Evolutionary conservation across 2,888 invertebrate genomes (phyloP).

Genomic region (Andrena trimmerana): DNA sequence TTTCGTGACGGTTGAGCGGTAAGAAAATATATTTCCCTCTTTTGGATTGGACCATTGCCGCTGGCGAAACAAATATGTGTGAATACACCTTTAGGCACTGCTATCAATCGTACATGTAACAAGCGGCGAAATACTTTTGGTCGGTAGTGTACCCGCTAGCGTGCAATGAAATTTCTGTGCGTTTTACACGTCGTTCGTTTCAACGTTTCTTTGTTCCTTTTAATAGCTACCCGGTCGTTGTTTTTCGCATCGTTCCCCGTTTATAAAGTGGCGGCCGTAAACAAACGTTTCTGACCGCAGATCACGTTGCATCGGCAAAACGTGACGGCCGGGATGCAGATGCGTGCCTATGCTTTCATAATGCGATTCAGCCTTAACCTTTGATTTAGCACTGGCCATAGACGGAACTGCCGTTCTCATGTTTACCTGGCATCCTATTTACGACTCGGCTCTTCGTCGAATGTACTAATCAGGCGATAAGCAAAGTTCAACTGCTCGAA

Average conservation of each 20-base stretch:
- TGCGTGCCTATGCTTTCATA: not conserved
- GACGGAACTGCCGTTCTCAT: constrained; percentile 5
- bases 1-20: not conserved
- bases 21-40: no score
- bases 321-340: not conserved
- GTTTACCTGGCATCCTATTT: constrained; percentile 23
- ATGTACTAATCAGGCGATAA: not conserved
- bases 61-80: no score
- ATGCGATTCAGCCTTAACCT: constrained; percentile 32
- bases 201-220: not conserved
- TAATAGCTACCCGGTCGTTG: not conserved
- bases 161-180: no score
- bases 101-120: no score
- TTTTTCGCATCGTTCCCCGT: not conserved
- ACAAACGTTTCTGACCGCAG: not conserved
- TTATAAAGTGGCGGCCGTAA: not conserved
- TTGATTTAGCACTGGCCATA: not conserved
- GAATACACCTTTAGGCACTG: no score
- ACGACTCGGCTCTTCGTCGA: not conserved
- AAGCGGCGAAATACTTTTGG: no score
- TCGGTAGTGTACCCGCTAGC: no score
- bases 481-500: not conserved
- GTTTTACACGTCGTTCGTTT: not conserved
- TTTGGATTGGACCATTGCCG: no score
- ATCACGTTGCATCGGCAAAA: not conserved